phyloP scores from a whole-genome alignment of 2,888 invertebrate species.

The Eueremaeus valkanovi region DNA sequence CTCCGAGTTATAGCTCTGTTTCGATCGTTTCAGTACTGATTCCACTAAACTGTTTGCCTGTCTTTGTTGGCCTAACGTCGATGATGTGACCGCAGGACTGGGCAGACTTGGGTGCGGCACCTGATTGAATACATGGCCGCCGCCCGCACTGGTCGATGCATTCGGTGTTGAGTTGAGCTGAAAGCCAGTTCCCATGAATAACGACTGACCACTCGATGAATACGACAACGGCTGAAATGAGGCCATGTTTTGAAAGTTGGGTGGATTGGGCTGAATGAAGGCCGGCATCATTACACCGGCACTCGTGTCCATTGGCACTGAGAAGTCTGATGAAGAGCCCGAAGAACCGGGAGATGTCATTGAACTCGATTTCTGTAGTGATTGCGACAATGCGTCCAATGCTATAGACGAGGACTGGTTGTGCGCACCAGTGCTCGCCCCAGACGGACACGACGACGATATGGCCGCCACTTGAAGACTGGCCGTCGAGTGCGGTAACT shows the following conservation, averaged over 20 bases:
- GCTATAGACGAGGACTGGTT: not conserved
- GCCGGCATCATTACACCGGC: not conserved
- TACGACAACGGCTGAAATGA: not conserved
- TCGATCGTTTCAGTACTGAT: not conserved
- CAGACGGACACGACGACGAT: conserved; percentile 24
- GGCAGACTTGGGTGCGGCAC: not conserved
- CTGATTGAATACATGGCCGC: not conserved
- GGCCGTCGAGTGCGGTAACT: not conserved
- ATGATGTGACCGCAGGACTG: conserved; percentile 14
- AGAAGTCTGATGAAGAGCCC: conserved; percentile 26
- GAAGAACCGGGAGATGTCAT: conserved; percentile 22
- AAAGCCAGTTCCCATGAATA: conserved; percentile 1
- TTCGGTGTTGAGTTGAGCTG: not conserved
- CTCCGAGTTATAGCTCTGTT: not conserved
- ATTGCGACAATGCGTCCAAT: conserved; percentile 6
- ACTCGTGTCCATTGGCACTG: conserved; percentile 21
- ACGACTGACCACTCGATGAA: not conserved
- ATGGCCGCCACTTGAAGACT: conserved; percentile 22
- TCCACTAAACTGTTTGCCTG: not conserved
- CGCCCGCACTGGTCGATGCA: not conserved
- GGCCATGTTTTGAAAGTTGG: not conserved
- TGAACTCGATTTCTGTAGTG: conserved; percentile 1
- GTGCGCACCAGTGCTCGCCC: not conserved
- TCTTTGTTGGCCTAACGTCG: conserved; percentile 22
- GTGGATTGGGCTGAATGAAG: not conserved